These are phyloP conservation scores for Xyliphius kryptos DNA, from an alignment of 2,113 vertebrate genomes.

Conservation along the genomic window DNA sequence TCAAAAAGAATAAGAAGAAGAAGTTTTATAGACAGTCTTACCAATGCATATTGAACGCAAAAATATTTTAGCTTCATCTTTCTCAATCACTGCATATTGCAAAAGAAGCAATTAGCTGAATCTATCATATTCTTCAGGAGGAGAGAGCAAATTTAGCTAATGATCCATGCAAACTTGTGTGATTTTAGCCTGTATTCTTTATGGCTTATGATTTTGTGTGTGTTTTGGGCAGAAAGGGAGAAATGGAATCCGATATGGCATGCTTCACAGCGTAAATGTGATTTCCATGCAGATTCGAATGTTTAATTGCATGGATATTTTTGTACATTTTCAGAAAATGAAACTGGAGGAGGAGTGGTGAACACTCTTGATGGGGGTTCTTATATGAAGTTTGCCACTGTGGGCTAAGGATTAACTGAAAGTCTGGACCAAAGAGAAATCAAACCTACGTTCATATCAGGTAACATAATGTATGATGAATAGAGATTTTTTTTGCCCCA, in stretches of 20 bases:
- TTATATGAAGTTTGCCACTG: constrained; percentile 50
- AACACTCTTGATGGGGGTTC: constrained; percentile 55
- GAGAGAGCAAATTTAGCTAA: constrained; percentile 67
- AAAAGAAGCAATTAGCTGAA: constrained; percentile 64
- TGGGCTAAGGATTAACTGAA: constrained; percentile 58
- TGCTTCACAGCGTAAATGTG: constrained; percentile 21
- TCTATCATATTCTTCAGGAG: constrained; percentile 68
- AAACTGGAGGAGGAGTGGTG: constrained; percentile 74
- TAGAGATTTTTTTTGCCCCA: too few species aligned
- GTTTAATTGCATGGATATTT: constrained; percentile 22
- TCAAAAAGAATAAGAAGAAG: too few species aligned
- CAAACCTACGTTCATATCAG: constrained; percentile 70
- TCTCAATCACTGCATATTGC: constrained; percentile 38
- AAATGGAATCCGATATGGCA: constrained; percentile 32
- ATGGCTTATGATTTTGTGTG: constrained; percentile 17
- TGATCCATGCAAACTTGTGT: constrained; percentile 63
- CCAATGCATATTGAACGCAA: too few species aligned
- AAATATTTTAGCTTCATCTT: constrained; percentile 21
- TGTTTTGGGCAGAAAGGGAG: too few species aligned
- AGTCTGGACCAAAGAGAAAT: constrained; percentile 70
- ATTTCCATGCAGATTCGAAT: constrained; percentile 52
- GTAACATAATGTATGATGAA: constrained; percentile 55
- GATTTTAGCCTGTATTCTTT: constrained; percentile 47
- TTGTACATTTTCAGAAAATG: constrained; percentile 75
- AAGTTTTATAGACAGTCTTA: too few species aligned